Evolutionary conservation across 2,888 invertebrate genomes (phyloP).

Genomic region (Fragum whitleyi): DNA sequence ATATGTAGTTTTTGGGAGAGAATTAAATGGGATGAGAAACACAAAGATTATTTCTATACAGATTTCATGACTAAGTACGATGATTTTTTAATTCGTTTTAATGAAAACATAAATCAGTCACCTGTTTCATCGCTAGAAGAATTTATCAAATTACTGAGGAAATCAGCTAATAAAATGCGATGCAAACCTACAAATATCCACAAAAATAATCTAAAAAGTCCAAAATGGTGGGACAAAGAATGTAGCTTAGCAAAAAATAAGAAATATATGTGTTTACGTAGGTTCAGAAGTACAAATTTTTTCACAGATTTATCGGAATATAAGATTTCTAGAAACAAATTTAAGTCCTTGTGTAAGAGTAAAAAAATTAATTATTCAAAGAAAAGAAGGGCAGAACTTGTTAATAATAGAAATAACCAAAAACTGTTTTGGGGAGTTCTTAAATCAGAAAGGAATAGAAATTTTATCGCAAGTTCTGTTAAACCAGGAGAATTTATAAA

Average conservation of each 20-base stretch:
- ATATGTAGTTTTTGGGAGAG: not conserved
- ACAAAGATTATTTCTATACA: not conserved
- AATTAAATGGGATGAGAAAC: not conserved
- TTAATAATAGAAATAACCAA: not conserved
- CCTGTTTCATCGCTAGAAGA: too few relatives aligned
- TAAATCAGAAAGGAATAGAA: not conserved
- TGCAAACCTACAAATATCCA: too few relatives aligned
- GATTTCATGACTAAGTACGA: not conserved
- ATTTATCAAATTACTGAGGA: too few relatives aligned
- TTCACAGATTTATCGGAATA: not conserved
- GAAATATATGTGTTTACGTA: not conserved
- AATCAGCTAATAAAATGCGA: too few relatives aligned
- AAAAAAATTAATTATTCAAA: not conserved
- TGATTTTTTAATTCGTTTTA: not conserved
- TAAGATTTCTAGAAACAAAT: constrained; percentile 1
- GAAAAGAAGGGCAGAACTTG: not conserved
- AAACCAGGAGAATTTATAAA: not conserved
- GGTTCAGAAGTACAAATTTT: not conserved
- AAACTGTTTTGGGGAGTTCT: constrained; percentile 8
- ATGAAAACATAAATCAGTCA: not conserved
- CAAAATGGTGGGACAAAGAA: constrained; percentile 17
- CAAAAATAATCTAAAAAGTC: not conserved
- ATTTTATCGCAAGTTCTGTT: not conserved
- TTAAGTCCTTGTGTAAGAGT: constrained; percentile 4
- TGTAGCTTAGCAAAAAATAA: not conserved